Base-by-base conservation (phyloP, 2,113 vertebrate species). In the Pao palembangensis region DNA sequence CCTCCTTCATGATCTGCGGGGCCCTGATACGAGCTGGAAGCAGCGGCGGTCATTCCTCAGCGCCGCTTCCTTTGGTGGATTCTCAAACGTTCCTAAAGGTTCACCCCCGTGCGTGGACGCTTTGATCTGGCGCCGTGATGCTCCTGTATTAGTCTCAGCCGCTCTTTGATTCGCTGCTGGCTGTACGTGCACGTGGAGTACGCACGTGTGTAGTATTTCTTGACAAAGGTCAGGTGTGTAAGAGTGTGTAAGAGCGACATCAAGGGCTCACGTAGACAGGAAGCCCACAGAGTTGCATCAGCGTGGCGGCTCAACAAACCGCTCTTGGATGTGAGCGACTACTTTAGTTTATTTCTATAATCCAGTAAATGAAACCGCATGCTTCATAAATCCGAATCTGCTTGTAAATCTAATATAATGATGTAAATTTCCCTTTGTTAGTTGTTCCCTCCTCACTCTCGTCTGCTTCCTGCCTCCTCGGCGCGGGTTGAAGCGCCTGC, bases 401-500 rank as follows among this genome's bases (percentile, higher is more conserved):
- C 34, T 38, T 38, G 8, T 38, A 12, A 38, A 38, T 38, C 10
- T 21, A 3, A 42, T 11, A 53, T 42, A 58, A 54, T 53, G 16
- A 7, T 50, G 20, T 11, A 46, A 65, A 55, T 14, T 0, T 66
- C 57, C 60, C 44, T 56, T 51, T 2, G 6, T 18, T 28, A 13
- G 23, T 44, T 5, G 14, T 63, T 46, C 53, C 47, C 20, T 25
- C 38, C 31, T 48, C 15, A 19, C 5, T 34, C 51, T 64, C 66
- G 58, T 44, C 71, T 63, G 23, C 44, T 53, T 61, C 67, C 4
- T 61, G 54, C 80, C 58, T 60, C 43, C 65, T 25, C 49, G 58
- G 8, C 62, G 73, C 7, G 51, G 60, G 53, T 44, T 64, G 28
- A 85, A 86, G 87, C 83, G 77, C 78, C 81, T 85, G 82, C 87